Base-by-base conservation (phyloP, 2,797 vertebrate genomes). In the Chaunax sp. region DNA sequence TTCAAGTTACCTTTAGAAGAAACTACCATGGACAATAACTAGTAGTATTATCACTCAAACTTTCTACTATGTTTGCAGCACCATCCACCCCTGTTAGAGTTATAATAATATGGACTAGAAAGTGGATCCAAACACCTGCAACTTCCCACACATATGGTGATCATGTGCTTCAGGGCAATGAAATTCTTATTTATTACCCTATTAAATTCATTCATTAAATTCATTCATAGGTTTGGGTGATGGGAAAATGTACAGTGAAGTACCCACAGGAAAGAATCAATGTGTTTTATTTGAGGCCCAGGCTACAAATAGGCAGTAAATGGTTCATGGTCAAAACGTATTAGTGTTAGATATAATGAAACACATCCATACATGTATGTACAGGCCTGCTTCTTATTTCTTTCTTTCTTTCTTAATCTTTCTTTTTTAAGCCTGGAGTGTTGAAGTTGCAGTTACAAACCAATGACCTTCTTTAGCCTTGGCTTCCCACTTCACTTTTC, bases 151-250 rank as follows among this genome's bases (percentile, higher is more conserved):
- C 74, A 79, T 64, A 26, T 52, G 61, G 38, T 18, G 23, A 26
- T 77, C 16, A 43, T 59, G n/a, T 81, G 54, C 23, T 38, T 15
- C 9, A 10, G 7, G 19, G 37, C 44, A 55, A 60, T 58, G 18
- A 62, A 50, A 63, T 12, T 28, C 4, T 26, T 61, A 37, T 75
- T 81, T 78, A 72, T 35, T 38, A 28, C 49, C 38, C 41, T n/a
- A 26, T 79, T 75, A 62, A 83, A 72, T 68, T 40, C 9, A 56
- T 73, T 78, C 5, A 26, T 79, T 75, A 62, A 83, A 72, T 68
- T 40, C 9, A 56, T 73, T 78, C 22, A 76, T 59, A 37, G 13
- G 0, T 70, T 58, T 46, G 11, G 38, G 6, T 72, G 64, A 64
- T 56, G 64, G 69, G 33, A 77, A 80, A 54, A 57, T 28, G 4